phyloP scores from a whole-genome alignment of 2,113 vertebrate genomes.

The Clarias magur region DNA sequence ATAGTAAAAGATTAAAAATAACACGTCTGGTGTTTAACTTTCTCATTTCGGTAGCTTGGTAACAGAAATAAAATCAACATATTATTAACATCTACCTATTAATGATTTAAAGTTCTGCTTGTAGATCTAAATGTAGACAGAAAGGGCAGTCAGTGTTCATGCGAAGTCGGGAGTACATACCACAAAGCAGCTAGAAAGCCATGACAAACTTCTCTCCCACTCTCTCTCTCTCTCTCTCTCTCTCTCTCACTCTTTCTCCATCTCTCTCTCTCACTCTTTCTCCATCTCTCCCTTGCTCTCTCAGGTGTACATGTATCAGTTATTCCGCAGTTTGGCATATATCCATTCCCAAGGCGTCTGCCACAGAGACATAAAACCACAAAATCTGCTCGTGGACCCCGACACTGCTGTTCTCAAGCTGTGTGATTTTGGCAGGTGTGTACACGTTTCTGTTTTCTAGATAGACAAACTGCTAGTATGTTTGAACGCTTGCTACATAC shows the following conservation, averaged over 20 bases:
- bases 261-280: conserved; percentile 13
- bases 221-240: conserved; percentile 23
- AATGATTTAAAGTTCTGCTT: not conserved
- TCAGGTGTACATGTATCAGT: conserved; percentile 95
- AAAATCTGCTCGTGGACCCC: conserved; percentile 90
- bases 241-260: conserved; percentile 11
- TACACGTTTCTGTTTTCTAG: not conserved
- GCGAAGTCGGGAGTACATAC: not conserved
- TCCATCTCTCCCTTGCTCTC: conserved; percentile 28
- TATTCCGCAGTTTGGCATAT: conserved; percentile 93
- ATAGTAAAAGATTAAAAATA: not conserved
- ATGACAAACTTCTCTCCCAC: conserved; percentile 14
- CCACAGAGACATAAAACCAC: conserved; percentile 93
- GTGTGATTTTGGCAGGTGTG: conserved; percentile 90
- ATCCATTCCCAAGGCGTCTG: conserved; percentile 96
- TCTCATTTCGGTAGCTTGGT: not conserved
- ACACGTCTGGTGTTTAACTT: not conserved
- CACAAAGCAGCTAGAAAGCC: not conserved
- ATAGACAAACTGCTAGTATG: not conserved
- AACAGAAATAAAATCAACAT: not conserved
- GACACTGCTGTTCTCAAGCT: conserved; percentile 92
- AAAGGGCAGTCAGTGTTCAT: not conserved
- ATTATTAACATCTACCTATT: not conserved
- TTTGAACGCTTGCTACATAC: not conserved
- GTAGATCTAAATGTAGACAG: not conserved